A percentile compares a stretch with the other conserved stretches of the same genome.
These are phyloP conservation scores for Psephotus haematonotus DNA, from an alignment of 2,113 vertebrate genomes.

Conservation along the genomic window DNA sequence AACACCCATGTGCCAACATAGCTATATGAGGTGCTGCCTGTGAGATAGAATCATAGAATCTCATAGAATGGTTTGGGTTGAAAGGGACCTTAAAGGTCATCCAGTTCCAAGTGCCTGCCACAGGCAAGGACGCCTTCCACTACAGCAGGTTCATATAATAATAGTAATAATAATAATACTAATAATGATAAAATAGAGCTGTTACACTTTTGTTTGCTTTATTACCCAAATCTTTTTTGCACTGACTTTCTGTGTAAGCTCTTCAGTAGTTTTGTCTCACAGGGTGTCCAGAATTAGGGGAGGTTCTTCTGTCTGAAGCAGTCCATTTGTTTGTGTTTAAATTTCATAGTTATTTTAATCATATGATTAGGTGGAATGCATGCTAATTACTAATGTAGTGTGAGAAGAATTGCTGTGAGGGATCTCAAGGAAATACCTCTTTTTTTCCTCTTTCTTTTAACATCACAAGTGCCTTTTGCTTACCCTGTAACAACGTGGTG, in stretches of 20 bases:
- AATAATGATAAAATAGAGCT: neutral
- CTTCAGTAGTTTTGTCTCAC: neutral
- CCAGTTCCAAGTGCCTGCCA: neutral
- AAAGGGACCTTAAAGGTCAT: neutral
- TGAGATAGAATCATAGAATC: neutral
- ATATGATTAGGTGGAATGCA: neutral
- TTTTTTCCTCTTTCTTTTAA: neutral
- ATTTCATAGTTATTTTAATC: neutral
- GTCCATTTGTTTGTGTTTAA: neutral
- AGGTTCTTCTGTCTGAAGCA: neutral
- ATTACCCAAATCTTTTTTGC: neutral
- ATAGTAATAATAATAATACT: neutral
- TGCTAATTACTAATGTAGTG: neutral
- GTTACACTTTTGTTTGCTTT: neutral
- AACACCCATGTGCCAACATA: neutral
- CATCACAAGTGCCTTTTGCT: neutral
- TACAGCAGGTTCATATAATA: neutral
- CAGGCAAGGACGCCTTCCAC: neutral
- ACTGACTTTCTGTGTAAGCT: neutral
- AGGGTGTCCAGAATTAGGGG: neutral
- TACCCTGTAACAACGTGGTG: neutral
- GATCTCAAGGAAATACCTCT: slow-evolving; percentile 2
- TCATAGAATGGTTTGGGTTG: neutral
- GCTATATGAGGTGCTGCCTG: neutral
- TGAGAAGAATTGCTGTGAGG: neutral